These are phyloP conservation scores for Porites rus DNA, from an alignment of 92 coral and sea anemone genomes.

Conservation along the genomic window DNA sequence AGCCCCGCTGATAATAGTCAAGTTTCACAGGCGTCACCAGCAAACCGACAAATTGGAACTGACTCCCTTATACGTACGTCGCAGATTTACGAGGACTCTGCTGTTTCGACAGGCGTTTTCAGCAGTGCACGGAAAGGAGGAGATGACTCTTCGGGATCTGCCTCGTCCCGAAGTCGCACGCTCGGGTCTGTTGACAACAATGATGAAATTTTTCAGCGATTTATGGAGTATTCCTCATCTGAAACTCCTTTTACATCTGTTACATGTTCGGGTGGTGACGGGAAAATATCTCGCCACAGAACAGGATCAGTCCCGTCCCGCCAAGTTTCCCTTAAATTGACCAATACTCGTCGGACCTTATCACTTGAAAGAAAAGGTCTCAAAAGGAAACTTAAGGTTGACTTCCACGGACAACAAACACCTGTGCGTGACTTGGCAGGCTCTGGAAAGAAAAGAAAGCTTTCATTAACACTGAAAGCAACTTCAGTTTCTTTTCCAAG, in stretches of 20 bases:
- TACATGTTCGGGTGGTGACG: neutral
- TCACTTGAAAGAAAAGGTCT: constrained; percentile 20
- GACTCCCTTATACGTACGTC: neutral
- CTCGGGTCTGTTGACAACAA: neutral
- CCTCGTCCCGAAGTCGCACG: constrained; percentile 26
- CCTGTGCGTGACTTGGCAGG: neutral
- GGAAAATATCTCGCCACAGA: neutral
- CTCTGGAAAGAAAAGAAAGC: constrained; percentile 31
- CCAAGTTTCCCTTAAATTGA: neutral
- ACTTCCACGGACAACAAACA: neutral
- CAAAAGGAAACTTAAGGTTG: constrained; percentile 22
- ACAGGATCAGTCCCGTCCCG: neutral
- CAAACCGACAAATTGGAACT: neutral
- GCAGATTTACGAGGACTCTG: neutral
- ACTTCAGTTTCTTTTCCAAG: neutral
- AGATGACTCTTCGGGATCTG: neutral
- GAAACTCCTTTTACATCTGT: neutral
- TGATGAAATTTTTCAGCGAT: neutral
- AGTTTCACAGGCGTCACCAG: neutral
- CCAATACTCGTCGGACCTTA: neutral
- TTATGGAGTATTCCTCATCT: neutral
- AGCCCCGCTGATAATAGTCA: constrained; percentile 1
- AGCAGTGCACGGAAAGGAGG: neutral
- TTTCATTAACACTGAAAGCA: neutral
- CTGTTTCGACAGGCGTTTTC: neutral